These are phyloP conservation scores for Eupithecia insigniata DNA, from an alignment of 2,888 invertebrate genomes.

Conservation along the genomic window DNA sequence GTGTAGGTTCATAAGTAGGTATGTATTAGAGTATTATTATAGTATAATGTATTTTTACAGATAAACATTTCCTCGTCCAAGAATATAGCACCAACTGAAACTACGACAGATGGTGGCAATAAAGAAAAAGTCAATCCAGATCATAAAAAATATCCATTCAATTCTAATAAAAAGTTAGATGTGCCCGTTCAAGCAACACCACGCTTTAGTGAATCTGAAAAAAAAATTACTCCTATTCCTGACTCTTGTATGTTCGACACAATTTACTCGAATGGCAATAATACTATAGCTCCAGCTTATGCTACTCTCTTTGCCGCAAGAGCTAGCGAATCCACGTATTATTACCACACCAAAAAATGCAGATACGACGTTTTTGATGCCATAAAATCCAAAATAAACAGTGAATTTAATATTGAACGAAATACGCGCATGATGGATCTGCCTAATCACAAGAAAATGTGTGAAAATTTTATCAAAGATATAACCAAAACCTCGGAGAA, in stretches of 20 bases:
- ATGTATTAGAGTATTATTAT: neutral
- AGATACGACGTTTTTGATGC: slow-evolving; percentile 21
- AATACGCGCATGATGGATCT: slow-evolving; percentile 16
- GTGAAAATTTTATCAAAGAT: slow-evolving; percentile 36
- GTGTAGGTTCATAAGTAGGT: neutral
- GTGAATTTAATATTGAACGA: slow-evolving; percentile 15
- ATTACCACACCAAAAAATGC: slow-evolving; percentile 9
- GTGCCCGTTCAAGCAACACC: neutral
- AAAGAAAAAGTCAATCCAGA: neutral
- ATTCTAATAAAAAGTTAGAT: neutral
- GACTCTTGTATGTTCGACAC: slow-evolving; percentile 17
- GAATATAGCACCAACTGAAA: slow-evolving; percentile 8
- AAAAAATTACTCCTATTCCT: slow-evolving; percentile 5
- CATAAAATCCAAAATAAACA: slow-evolving; percentile 24
- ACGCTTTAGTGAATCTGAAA: neutral
- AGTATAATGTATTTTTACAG: slow-evolving; percentile 14
- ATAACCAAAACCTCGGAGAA: slow-evolving; percentile 14
- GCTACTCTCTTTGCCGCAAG: slow-evolving; percentile 11
- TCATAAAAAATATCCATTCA: neutral
- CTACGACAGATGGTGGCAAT: slow-evolving; percentile 12
- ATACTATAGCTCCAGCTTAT: slow-evolving; percentile 16
- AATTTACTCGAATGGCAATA: slow-evolving; percentile 13
- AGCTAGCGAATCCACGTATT: slow-evolving; percentile 9
- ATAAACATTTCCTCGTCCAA: slow-evolving; percentile 14
- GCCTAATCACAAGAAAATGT: slow-evolving; percentile 30